Base-by-base conservation (phyloP, 2,888 invertebrate species). In the Nemurella pictetii region DNA sequence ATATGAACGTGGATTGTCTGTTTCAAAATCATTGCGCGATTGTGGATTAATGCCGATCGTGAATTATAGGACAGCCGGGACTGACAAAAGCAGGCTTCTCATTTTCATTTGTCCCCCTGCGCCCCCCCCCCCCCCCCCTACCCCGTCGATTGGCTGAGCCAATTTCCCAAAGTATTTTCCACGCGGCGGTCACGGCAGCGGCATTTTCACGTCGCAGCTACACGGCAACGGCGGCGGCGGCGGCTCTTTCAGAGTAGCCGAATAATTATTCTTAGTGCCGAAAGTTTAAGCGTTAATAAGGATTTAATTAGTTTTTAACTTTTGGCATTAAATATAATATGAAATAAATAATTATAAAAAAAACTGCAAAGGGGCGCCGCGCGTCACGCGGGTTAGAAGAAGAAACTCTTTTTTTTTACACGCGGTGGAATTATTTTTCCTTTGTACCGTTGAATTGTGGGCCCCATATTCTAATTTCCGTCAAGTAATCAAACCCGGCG, bases 271-370 rank as follows among this genome's bases (percentile, higher is more conserved):
- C 55, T 55, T 55, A 55, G 15, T 1, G 55, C 28, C 27, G 15
- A 75, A 75, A 75, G 27, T 75, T 25, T 27, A 75, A 9, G 75
- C 28, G 28, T 28, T 75, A 27, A 75, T 75, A 75, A 75, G 75
- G 1, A n/a, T 75, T 75, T 75, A 75, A 75, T 75, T 75, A 75
- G 75, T 75, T 75, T 75, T 75, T 75, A 75, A 75, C 75, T 75
- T 75, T 75, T n/a, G 27, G 26, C 75, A 26, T 27, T 75, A 28
- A 75, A 75, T 9, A 9, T 75, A 75, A 27, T 15, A 5, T 15
- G 27, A 75, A 27, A 28, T 75, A 27, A 75, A 75, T 75, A 27
- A 28, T 26, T 75, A 75, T 75, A 25, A 75, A 75, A 27, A 75
- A 75, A 75, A 75, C 1, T 75, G 28, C 26, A 75, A 27, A 26